Evolutionary conservation across 2,888 invertebrate species (phyloP).

Genomic region (Pyrrhosoma nymphula): DNA sequence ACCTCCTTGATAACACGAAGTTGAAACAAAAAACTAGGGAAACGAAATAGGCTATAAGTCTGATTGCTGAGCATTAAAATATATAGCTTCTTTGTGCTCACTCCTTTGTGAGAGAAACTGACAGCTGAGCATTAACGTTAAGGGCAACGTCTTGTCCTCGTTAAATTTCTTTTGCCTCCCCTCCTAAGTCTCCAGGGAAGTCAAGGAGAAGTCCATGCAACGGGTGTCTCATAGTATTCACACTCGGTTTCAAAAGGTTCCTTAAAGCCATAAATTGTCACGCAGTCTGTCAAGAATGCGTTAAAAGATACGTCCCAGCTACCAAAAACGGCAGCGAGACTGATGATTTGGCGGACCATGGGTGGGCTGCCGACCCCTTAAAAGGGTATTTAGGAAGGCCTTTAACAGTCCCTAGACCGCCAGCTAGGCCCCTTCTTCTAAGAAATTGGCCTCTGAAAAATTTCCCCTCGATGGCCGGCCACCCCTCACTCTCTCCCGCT

Average conservation of each 20-base stretch:
- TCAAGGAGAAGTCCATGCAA: not conserved
- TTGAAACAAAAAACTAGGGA: too few relatives aligned
- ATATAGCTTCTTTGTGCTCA: not conserved
- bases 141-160: not conserved
- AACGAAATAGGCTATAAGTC: too few relatives aligned
- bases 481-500: not conserved
- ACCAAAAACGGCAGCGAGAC: not conserved
- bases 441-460: constrained; percentile 10
- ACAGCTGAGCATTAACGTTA: not conserved
- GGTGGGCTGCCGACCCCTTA: constrained; percentile 17
- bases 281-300: constrained; percentile 10
- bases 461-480: not conserved
- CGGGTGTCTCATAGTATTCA: not conserved
- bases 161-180: not conserved
- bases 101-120: not conserved
- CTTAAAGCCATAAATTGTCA: constrained; percentile 34
- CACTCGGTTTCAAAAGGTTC: not conserved
- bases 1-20: too few relatives aligned
- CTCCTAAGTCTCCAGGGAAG: not conserved
- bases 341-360: constrained; percentile 38
- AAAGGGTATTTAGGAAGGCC: constrained; percentile 4
- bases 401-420: not conserved
- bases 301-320: not conserved
- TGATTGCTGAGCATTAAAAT: not conserved
- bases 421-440: not conserved